phyloP scores from a whole-genome alignment of 1,140 invertebrate species.

The Eupristina koningsbergeri region DNA sequence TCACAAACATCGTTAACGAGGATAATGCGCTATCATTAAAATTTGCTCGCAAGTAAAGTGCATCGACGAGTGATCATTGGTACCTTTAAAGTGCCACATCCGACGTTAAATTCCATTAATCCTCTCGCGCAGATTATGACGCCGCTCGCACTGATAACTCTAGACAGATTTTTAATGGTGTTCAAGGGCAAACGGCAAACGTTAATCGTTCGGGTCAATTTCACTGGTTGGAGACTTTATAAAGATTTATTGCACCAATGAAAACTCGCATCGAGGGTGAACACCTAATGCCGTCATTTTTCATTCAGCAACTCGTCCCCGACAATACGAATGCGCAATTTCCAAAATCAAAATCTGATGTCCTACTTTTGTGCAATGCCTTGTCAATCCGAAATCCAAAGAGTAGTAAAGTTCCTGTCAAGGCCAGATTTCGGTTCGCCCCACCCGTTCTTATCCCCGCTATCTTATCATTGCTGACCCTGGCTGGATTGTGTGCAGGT shows the following conservation, averaged over 20 bases:
- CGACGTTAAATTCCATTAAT: too few species aligned
- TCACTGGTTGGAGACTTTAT: not conserved
- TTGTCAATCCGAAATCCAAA: too few species aligned
- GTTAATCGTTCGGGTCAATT: conserved; percentile 3
- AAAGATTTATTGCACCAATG: not conserved
- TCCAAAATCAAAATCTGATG: too few species aligned
- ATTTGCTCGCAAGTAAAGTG: not conserved
- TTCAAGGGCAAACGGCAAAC: not conserved
- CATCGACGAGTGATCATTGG: not conserved
- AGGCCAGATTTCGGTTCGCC: too few species aligned
- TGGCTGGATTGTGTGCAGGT: conserved; percentile 59
- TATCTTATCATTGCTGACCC: too few species aligned
- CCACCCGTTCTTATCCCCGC: too few species aligned
- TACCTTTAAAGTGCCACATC: not conserved
- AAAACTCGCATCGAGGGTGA: not conserved
- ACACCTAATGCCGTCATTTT: not conserved
- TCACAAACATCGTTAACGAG: not conserved
- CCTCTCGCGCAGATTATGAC: not conserved
- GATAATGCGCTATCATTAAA: not conserved
- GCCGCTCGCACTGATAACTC: not conserved
- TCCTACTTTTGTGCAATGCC: too few species aligned
- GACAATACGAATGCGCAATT: too few species aligned
- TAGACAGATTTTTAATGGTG: not conserved
- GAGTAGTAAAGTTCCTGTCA: too few species aligned
- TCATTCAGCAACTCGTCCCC: not conserved